Conservation (phyloP, 2,113 vertebrate species). For the Dipodomys ordii region DNA sequence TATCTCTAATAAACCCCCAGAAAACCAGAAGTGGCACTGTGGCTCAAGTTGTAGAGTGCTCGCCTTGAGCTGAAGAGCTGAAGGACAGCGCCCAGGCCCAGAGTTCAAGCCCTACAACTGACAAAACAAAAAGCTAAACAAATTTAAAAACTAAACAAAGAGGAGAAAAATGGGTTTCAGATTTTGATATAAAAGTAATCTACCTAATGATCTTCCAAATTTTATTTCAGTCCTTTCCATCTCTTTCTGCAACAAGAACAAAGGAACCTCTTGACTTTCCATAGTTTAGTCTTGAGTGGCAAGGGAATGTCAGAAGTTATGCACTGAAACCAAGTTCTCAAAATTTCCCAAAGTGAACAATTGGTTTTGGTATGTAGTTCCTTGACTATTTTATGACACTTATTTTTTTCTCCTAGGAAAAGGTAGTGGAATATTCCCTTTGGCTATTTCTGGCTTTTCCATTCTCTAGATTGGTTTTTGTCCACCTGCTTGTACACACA, state of each 20-base stretch:
- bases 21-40: too few relatives aligned
- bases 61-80: too few relatives aligned
- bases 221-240: neutral
- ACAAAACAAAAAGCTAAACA: neutral
- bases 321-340: neutral
- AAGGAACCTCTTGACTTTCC: neutral
- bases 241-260: neutral
- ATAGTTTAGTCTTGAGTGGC: slow-evolving; percentile 8
- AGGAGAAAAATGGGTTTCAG: neutral
- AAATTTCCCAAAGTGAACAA: slow-evolving; percentile 6
- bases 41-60: too few relatives aligned
- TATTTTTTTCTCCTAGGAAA: neutral
- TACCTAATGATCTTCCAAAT: neutral
- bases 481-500: too few relatives aligned
- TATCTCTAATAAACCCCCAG: too few relatives aligned
- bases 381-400: slow-evolving; percentile 2
- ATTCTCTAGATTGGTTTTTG: neutral
- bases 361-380: slow-evolving; percentile 5
- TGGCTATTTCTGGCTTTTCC: neutral
- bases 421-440: neutral
- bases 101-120: too few relatives aligned
- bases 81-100: too few relatives aligned
- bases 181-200: slow-evolving; percentile 34
- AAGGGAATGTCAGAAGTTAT: too few relatives aligned
- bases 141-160: neutral